Evolutionary conservation across 1,140 invertebrate genomes (phyloP), one percentile per base, ranked within the genome.

Genomic region (Aphelenchoides besseyi): DNA sequence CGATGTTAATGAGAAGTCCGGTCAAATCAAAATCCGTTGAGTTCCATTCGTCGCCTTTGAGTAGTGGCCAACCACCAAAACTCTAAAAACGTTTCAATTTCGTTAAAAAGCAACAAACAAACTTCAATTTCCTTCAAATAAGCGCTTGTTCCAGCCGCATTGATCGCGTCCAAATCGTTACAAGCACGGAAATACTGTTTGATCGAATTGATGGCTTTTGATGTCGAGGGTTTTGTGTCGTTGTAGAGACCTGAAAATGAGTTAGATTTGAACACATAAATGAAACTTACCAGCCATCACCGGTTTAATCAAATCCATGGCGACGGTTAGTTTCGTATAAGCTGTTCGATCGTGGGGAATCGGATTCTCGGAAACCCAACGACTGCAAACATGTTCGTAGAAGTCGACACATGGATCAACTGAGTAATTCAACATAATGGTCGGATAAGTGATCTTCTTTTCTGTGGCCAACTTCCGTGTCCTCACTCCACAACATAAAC

Each of bases 321-420:
- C 35, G 33, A 72, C 74, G 28, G 71, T 72, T 32, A 78, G 79
- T 52, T 80, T 74, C 0, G 74, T 77, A 35, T 81, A 80, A 0
- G 74, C 71, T 29, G 77, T 81, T 35, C 80, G 57, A 67, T 81
- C 76, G 30, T 67, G 57, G 2, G 76, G 76, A 26, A 78, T 78
- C 16, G 68, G 57, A 63, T 78, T 78, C 23, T 76, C 71, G n/a
- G 26, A 32, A 3, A 72, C 35, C 76, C 76, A 78, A 23, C 55
- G 61, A 18, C 77, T 71, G 33, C 76, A 78, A 2, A 72, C 53
- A 70, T 75, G 79, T 26, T 80, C 72, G 36, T 63, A 77, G 70
- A 79, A 76, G 63, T 79, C 81, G n/a, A 81, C 74, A 59, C 80
- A 82, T 0, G 80, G 80, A 73, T 83, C 76, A 1, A 79, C 71